Base-by-base conservation (phyloP, 2,797 vertebrate species). In the Hydrolagus colliei region DNA sequence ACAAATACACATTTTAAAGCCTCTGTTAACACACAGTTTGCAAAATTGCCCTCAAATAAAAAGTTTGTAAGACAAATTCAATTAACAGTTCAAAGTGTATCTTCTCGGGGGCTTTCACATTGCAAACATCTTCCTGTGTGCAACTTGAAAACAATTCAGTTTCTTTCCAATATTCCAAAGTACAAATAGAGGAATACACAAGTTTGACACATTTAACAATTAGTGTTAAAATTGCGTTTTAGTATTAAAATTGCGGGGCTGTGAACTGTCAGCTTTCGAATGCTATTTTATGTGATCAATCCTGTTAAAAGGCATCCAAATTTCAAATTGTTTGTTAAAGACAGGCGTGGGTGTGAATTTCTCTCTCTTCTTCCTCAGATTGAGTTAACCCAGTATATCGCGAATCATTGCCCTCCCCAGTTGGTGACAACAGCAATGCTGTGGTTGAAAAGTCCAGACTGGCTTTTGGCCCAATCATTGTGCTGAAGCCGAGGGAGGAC, bases 11-110 rank as follows among this genome's bases (percentile, higher is more conserved):
- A 84, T 52, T n/a, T 32, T 52, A 41, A 16, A 35, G 20, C 1
- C 6, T 84, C 32, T 41, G 20, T 84, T 84, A 20, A 65, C 68
- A 35, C 68, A 68, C 16, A 68, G 32, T 71, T 65, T 68, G 68
- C 16, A 68, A 68, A 84, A 35, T 41, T 84, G 65, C 65, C 3
- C 16, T 41, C 52, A 22, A 18, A 35, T 35, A 35, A 84, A 71
- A 63, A 71, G 68, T 84, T 82, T 52, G 68, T 84, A 41, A 71
- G 79, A 84, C 79, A 71, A 16, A 68, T 9, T 84, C 79, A 84
- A 35, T 84, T 84, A 65, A 71, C 65, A 84, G 32, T 35, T 84
- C 7, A 18, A 35, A 16, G 52, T 67, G 79, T 18, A 65, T 82
- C 14, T 82, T 63, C 22, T 59, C 27, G 22, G 13, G 7, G 41